Base-by-base conservation (phyloP, 2,797 vertebrate species). In the Phataginus tetradactyla region DNA sequence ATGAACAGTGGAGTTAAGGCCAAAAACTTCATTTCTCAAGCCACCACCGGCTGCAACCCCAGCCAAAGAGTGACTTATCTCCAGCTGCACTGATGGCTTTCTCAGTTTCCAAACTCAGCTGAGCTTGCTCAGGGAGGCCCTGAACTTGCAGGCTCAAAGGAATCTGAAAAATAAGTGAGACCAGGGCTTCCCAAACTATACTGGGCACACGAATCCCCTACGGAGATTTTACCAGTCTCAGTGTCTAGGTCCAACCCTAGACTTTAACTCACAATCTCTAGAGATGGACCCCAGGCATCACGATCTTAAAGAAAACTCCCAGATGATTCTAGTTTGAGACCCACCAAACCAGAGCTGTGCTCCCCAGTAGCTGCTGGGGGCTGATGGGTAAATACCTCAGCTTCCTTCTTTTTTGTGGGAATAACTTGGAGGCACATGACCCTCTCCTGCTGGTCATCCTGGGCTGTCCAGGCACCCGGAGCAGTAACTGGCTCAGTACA, bases 91-190 rank as follows among this genome's bases (percentile, higher is more conserved):
- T 29, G 55, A 64, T 20, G 1, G 7, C 79, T 81, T 96, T 84
- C 88, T 90, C 90, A 75, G 69, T 93, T 97, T 96, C 78, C 96
- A 94, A 72, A 92, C 83, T 94, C 59, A 79, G 91, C 45, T 96
- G 84, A 91, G 90, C 85, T 94, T 86, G 39, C 49, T 74, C 85
- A 63, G 27, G 92, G 89, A 81, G 69, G 83, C 71, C 81, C 72
- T 3, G 1, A 87, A 87, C 37, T 75, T 71, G n/a, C 11, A 64
- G 77, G 57, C 80, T 97, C 72, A 45, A 61, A 88, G 21, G 57
- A 25, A 53, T 63, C 59, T 17, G 53, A 93, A 87, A 83, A 55
- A 51, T 81, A n/a, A 23, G 39, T 34, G 17, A 25, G 66, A 25
- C 5, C 18, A 20, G 53, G 42, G 51, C 63, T 95, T 94, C 83